These are phyloP conservation scores for Aleiodes leptofemur DNA, from an alignment of 2,888 invertebrate genomes.

Conservation along the genomic window DNA sequence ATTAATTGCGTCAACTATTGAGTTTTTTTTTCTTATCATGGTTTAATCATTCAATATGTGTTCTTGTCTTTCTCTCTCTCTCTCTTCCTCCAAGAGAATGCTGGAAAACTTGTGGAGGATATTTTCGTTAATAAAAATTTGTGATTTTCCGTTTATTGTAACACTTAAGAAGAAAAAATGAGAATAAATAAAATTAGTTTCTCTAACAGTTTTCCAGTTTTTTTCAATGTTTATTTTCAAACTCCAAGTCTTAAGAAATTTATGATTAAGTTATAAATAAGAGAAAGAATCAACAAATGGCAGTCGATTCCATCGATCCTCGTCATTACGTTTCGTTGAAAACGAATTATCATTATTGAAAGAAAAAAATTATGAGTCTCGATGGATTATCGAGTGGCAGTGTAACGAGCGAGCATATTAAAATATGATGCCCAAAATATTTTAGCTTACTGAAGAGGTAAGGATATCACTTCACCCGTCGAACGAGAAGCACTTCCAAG, in stretches of 20 bases:
- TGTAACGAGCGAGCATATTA: conserved; percentile 68
- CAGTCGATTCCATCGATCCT: conserved; percentile 43
- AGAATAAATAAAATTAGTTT: not conserved
- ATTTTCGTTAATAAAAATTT: too few species aligned
- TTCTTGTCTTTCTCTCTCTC: conserved; percentile 15
- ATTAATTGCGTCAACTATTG: not conserved
- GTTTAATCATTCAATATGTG: conserved; percentile 13
- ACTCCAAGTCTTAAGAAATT: conserved; percentile 18
- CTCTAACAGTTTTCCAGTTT: not conserved
- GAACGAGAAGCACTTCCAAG: conserved; percentile 72
- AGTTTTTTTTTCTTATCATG: not conserved
- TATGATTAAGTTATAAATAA: conserved; percentile 42
- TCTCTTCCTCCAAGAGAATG: not conserved
- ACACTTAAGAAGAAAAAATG: not conserved
- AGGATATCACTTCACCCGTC: conserved; percentile 73
- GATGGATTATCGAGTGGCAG: conserved; percentile 49
- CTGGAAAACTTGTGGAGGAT: not conserved
- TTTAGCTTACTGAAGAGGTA: conserved; percentile 76
- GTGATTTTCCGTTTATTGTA: too few species aligned
- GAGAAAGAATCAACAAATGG: conserved; percentile 42
- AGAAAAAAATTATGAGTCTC: conserved; percentile 35
- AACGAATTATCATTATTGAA: conserved; percentile 9
- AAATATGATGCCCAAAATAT: conserved; percentile 73
- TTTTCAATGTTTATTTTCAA: not conserved
- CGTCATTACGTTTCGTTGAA: conserved; percentile 16